These are phyloP conservation scores for Brachymystax lenok DNA, from an alignment of 2,797 vertebrate species.

Conservation along the genomic window DNA sequence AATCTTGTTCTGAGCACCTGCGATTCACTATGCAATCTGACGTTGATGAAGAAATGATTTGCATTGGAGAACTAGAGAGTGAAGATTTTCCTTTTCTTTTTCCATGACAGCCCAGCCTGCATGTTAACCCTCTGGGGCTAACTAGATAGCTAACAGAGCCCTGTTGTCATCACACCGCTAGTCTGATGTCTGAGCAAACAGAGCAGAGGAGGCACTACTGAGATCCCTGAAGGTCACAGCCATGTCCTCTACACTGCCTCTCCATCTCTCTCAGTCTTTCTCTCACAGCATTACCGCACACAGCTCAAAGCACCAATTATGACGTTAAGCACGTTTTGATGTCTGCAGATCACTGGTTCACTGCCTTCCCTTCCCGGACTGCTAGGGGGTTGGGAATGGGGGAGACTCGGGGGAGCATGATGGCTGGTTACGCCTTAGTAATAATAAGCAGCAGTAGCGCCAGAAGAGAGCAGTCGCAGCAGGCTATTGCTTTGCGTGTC, in stretches of 20 bases:
- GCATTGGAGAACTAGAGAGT: background rate
- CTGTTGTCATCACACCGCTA: background rate
- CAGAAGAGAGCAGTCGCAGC: constrained; percentile 4
- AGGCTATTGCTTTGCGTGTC: constrained; percentile 14
- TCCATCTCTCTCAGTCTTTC: constrained; percentile 13
- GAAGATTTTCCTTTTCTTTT: background rate
- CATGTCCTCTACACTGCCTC: constrained; percentile 46
- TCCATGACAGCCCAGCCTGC: constrained; percentile 13
- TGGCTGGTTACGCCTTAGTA: constrained; percentile 48
- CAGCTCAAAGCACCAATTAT: constrained; percentile 70
- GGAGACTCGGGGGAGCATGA: background rate
- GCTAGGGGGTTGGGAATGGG: constrained; percentile 11
- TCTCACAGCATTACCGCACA: constrained; percentile 47
- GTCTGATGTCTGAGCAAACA: constrained; percentile 46
- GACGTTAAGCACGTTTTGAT: constrained; percentile 63
- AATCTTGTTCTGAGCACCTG: background rate
- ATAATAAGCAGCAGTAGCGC: constrained; percentile 14
- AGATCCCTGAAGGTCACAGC: constrained; percentile 71
- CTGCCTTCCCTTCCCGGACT: constrained; percentile 36
- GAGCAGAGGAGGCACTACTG: constrained; percentile 11
- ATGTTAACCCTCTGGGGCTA: constrained; percentile 3
- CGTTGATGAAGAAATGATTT: background rate
- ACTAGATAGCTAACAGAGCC: constrained; percentile 6
- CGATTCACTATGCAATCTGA: no score
- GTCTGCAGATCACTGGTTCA: constrained; percentile 49